Evolutionary conservation across 92 coral and sea anemone genomes (phyloP).

Genomic region (Heliopora coerulea): DNA sequence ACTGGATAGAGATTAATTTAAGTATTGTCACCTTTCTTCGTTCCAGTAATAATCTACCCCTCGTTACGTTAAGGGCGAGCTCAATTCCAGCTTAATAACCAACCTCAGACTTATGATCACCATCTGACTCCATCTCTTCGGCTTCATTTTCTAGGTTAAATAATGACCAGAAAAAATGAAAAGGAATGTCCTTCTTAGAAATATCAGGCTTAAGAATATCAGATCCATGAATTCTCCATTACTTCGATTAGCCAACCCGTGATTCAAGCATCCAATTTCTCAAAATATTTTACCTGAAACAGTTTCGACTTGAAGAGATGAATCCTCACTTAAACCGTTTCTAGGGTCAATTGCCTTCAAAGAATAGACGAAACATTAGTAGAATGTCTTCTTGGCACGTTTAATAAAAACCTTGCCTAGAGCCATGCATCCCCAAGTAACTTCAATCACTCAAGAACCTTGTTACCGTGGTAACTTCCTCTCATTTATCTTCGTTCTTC

Average conservation of each 20-base stretch:
- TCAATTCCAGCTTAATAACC: not conserved
- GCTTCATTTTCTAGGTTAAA: constrained; percentile 58
- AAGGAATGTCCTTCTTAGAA: not conserved
- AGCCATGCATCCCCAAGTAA: no score
- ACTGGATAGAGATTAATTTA: not conserved
- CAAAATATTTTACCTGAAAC: constrained; percentile 60
- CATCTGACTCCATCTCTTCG: constrained; percentile 51
- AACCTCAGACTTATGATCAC: constrained; percentile 43
- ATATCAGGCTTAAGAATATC: not conserved
- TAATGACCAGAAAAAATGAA: not conserved
- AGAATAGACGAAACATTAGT: not conserved
- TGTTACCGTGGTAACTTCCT: no score
- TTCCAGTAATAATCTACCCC: no score
- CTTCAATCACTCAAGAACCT: no score
- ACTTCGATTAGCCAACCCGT: no score
- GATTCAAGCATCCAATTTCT: no score
- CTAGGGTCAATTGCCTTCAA: constrained; percentile 67
- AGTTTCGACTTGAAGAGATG: constrained; percentile 61
- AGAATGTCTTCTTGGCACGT: no score
- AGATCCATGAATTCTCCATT: no score
- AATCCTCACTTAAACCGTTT: constrained; percentile 60
- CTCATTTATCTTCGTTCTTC: no score
- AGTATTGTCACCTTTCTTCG: no score
- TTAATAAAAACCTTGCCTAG: no score
- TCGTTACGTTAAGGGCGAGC: no score